phyloP scores from a whole-genome alignment of 2,113 vertebrate species.

The Thalassarche chlororhynchos region DNA sequence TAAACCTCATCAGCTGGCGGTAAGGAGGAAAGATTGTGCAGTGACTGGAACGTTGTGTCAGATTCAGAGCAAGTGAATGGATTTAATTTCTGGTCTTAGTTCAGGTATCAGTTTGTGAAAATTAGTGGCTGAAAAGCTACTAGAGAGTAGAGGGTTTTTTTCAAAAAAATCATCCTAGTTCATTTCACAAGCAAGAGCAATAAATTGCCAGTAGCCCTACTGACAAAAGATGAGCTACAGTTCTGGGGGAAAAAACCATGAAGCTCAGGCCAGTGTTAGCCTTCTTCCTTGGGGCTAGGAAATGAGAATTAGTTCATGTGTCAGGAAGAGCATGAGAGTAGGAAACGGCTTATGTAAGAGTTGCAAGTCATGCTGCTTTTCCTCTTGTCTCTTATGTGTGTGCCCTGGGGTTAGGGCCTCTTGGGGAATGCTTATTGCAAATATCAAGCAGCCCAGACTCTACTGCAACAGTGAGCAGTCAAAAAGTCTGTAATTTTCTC shows the following conservation, averaged over 20 bases:
- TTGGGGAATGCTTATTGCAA: neutral
- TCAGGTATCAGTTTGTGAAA: neutral
- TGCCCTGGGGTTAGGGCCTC: neutral
- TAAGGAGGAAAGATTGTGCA: neutral
- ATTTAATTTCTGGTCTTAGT: neutral
- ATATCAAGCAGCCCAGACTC: neutral
- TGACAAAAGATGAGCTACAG: neutral
- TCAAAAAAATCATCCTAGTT: neutral
- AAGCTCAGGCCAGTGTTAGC: neutral
- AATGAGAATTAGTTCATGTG: neutral
- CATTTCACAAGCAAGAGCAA: neutral
- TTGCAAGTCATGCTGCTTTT: neutral
- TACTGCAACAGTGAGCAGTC: neutral
- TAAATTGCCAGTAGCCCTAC: neutral
- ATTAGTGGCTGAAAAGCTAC: neutral
- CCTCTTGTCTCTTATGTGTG: neutral
- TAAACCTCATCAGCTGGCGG: neutral
- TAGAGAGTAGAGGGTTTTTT: neutral
- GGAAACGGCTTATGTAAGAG: neutral
- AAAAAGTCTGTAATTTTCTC: neutral
- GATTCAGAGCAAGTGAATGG: neutral
- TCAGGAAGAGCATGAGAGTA: neutral
- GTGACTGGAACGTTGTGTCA: neutral
- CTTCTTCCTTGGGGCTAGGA: neutral
- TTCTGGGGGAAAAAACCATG: neutral